phyloP scores from a whole-genome alignment of 92 coral and sea anemone genomes.

The Heliopora coerulea region DNA sequence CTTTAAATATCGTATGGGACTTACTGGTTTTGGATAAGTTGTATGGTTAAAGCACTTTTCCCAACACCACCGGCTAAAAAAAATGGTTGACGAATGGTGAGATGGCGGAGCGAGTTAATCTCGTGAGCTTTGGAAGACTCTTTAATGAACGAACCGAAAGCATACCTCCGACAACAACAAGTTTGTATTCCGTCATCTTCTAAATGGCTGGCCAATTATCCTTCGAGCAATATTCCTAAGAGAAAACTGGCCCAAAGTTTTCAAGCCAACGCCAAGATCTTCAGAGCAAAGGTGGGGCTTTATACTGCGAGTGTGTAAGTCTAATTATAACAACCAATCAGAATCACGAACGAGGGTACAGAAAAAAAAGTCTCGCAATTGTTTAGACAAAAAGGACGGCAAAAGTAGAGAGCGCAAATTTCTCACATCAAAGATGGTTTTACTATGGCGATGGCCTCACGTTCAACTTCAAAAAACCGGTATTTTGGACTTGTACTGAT shows the following conservation, averaged over 20 bases:
- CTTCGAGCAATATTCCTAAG: neutral
- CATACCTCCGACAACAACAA: constrained; percentile 98
- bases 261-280: neutral
- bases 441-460: too few species aligned
- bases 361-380: neutral
- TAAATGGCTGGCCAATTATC: neutral
- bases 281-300: constrained; percentile 33
- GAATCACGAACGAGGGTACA: neutral
- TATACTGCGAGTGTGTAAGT: constrained; percentile 6
- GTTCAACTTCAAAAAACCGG: too few species aligned
- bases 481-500: too few species aligned
- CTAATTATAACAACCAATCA: constrained; percentile 45
- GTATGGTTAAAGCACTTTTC: constrained; percentile 94
- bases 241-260: constrained; percentile 9
- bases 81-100: constrained; percentile 4
- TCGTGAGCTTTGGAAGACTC: too few species aligned
- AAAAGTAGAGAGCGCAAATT: too few species aligned
- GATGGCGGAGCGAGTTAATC: too few species aligned
- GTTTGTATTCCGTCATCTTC: constrained; percentile 91
- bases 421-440: too few species aligned
- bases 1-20: too few species aligned
- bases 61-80: constrained; percentile 98
- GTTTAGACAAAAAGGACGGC: neutral
- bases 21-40: constrained; percentile 98
- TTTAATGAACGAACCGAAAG: neutral